A percentile compares a stretch with the other conserved stretches of the same genome.
These are phyloP conservation scores for Agriopis leucophaearia DNA, from an alignment of 2,888 invertebrate genomes.

Conservation along the genomic window DNA sequence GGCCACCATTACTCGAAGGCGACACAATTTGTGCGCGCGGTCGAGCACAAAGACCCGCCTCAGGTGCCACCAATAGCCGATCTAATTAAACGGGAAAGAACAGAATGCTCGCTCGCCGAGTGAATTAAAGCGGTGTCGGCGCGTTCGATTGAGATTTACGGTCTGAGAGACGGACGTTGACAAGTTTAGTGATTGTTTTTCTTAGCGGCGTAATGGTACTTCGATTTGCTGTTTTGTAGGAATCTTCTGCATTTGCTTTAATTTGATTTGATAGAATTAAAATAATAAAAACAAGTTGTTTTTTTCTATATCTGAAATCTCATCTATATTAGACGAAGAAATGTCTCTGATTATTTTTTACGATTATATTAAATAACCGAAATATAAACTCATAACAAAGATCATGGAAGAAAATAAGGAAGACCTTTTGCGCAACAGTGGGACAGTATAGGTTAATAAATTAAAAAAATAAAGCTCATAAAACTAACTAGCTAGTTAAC, in stretches of 20 bases:
- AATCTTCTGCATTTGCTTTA: neutral
- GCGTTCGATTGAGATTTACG: slow-evolving; percentile 56
- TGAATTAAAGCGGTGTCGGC: slow-evolving; percentile 66
- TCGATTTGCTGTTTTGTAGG: neutral
- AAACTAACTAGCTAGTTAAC: too few species aligned
- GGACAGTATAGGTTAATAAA: too few species aligned
- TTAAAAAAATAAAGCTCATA: too few species aligned
- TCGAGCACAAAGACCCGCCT: slow-evolving; percentile 60
- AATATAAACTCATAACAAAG: too few species aligned
- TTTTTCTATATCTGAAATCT: too few species aligned
- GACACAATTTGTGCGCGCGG: slow-evolving; percentile 65
- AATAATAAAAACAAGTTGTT: too few species aligned
- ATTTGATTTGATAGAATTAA: too few species aligned
- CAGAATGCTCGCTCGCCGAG: slow-evolving; percentile 59
- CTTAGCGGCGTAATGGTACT: slow-evolving; percentile 14
- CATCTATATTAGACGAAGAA: too few species aligned
- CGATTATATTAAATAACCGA: too few species aligned
- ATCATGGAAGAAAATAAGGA: too few species aligned
- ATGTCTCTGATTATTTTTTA: too few species aligned
- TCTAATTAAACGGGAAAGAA: slow-evolving; percentile 78
- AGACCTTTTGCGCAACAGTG: too few species aligned
- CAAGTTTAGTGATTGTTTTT: slow-evolving; percentile 28
- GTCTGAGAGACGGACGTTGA: slow-evolving; percentile 46
- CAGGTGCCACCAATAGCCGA: slow-evolving; percentile 76
- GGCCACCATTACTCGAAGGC: slow-evolving; percentile 59